Conservation (phyloP, 2,797 vertebrate species). For the Saguinus oedipus region DNA sequence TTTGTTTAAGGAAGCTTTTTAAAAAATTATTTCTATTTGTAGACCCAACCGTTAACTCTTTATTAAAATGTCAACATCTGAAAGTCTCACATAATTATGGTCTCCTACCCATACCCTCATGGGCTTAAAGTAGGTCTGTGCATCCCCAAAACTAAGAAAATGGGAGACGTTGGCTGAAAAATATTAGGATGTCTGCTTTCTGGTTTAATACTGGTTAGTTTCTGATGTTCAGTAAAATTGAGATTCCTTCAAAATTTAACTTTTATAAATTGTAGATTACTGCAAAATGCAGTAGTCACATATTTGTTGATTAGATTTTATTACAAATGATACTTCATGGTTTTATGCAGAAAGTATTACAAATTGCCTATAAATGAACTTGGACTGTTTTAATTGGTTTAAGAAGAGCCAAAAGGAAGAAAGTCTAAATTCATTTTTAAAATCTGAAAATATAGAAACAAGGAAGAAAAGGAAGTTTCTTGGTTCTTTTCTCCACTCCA, state of each 20-base stretch:
- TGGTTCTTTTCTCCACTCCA: neutral
- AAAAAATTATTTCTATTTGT: neutral
- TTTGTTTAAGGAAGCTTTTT: neutral
- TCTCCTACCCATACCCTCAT: neutral
- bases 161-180: neutral
- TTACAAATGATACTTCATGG: neutral
- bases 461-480: conserved; percentile 7
- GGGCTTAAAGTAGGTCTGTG: neutral
- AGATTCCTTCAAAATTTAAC: neutral
- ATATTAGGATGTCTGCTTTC: neutral
- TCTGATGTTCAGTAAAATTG: neutral
- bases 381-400: neutral
- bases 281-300: neutral
- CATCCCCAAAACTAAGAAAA: neutral
- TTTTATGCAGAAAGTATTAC: neutral
- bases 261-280: too few relatives aligned
- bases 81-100: too few relatives aligned
- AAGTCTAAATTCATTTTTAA: neutral
- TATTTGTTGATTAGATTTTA: neutral
- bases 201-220: neutral
- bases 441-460: neutral
- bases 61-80: neutral
- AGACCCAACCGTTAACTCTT: neutral
- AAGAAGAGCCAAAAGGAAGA: neutral
- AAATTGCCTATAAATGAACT: neutral